Base-by-base conservation (phyloP, 2,888 invertebrate species). In the Bellardia pandia region DNA sequence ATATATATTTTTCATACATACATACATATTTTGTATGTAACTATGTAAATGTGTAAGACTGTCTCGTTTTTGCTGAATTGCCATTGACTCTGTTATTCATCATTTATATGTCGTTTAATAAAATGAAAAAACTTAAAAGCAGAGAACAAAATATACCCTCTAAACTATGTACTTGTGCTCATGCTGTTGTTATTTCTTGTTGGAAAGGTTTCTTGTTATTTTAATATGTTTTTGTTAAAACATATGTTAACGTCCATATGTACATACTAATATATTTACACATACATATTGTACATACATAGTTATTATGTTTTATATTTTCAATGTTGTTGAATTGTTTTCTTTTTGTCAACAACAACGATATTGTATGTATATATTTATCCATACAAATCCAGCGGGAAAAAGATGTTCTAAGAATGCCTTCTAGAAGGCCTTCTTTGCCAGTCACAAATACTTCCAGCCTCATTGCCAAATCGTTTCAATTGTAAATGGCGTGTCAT, bases 201-300 rank as follows among this genome's bases (percentile, higher is more conserved):
- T 42, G 56, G 53, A 74, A 74, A 80, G 64, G 64, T 74, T 80
- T 80, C 14, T 51, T 80, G 62, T 64, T 72, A 64, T 81, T 81
- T 81, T 81, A 81, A 81, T 68, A 66, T 51, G 58, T 81, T 81
- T 78, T 79, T 58, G 74, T 66, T 68, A 74, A 40, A 74, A 58
- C 81, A 74, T 74, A 81, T 66, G 74, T 53, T 64, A 13, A 33
- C 30, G 14, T 2, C 6, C 33, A 8, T 14, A n/a, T n/a, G n/a
- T n/a, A 60, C 30, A 33, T 13, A 60, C 11, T 13, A 13, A 60
- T 60, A 11, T 13, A 56, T 56, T 7, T 62, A 16, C 8, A 1
- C 6, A 56, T 9, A 56, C n/a, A 16, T 6, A 16, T 23, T 23
- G 23, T 3, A 56, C 23, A 9, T 9, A 23, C 56, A 56, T 23